phyloP scores from a whole-genome alignment of 2,113 vertebrate genomes.

The Etia nguti region DNA sequence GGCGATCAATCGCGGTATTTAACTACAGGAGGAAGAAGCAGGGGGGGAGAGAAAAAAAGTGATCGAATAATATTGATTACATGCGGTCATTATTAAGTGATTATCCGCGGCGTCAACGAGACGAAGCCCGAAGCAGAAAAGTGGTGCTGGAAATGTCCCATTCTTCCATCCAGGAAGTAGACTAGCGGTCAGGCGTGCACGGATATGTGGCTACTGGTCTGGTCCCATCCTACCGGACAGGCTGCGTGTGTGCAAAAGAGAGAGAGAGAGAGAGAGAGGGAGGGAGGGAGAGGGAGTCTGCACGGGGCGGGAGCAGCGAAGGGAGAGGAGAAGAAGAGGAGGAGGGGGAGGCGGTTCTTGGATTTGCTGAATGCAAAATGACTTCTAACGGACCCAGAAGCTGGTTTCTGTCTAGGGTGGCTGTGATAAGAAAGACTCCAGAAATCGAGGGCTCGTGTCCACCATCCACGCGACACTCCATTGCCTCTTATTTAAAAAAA shows the following conservation, averaged over 20 bases:
- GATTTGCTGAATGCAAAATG: conserved; percentile 53
- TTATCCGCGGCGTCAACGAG: conserved; percentile 68
- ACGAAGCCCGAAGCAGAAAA: conserved; percentile 56
- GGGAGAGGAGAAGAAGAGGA: conserved; percentile 57
- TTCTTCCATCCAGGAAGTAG: conserved; percentile 91
- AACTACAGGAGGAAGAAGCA: conserved; percentile 18
- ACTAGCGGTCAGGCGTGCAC: conserved; percentile 61
- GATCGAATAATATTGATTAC: conserved; percentile 45
- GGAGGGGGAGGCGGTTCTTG: conserved; percentile 61
- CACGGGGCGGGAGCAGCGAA: conserved; percentile 72
- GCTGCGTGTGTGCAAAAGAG: conserved; percentile 32
- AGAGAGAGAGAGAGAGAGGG: conserved; percentile 73
- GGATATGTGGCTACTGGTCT: conserved; percentile 48
- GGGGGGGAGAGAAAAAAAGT: conserved; percentile 10
- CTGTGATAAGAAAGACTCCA: neutral
- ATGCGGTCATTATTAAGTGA: conserved; percentile 68
- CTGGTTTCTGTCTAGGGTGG: neutral
- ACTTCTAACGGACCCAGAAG: conserved; percentile 30
- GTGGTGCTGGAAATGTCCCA: conserved; percentile 78
- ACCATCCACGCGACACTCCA: neutral
- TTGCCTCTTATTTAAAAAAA: neutral
- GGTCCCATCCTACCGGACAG: conserved; percentile 59
- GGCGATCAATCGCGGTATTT: conserved; percentile 57
- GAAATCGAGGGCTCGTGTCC: conserved; percentile 4
- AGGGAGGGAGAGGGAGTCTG: conserved; percentile 6